These are phyloP conservation scores for Urocolius indicus DNA, from an alignment of 2,113 vertebrate species.

Conservation along the genomic window DNA sequence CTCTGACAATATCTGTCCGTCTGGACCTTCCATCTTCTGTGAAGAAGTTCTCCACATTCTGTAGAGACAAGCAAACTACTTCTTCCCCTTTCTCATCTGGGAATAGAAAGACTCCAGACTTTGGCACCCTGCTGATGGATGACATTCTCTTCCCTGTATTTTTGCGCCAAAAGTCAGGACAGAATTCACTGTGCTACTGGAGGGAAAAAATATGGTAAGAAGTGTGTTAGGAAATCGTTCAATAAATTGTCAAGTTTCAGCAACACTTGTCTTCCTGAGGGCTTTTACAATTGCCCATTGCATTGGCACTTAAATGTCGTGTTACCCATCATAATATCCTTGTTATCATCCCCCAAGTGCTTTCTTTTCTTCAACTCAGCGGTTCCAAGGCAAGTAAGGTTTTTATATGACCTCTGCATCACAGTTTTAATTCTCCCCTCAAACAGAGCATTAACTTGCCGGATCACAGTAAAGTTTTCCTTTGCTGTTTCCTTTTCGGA, in stretches of 20 bases:
- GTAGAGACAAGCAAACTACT: not conserved
- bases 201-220: not conserved
- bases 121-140: not conserved
- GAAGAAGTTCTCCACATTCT: not conserved
- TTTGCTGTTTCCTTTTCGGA: not conserved
- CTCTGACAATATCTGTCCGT: not conserved
- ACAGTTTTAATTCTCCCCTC: not conserved
- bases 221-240: not conserved
- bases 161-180: not conserved
- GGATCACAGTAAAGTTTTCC: not conserved
- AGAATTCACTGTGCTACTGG: not conserved
- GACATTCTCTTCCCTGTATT: not conserved
- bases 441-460: not conserved
- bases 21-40: not conserved
- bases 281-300: constrained; percentile 23
- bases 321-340: constrained; percentile 23
- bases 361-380: not conserved
- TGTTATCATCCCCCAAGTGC: constrained; percentile 24
- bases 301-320: not conserved
- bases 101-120: not conserved
- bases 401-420: not conserved
- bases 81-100: not conserved
- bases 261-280: constrained; percentile 35
- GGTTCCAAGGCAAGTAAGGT: not conserved
- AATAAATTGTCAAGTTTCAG: constrained; percentile 25